Conservation (phyloP, 2,113 vertebrate species). For the Rutilus rutilus region DNA sequence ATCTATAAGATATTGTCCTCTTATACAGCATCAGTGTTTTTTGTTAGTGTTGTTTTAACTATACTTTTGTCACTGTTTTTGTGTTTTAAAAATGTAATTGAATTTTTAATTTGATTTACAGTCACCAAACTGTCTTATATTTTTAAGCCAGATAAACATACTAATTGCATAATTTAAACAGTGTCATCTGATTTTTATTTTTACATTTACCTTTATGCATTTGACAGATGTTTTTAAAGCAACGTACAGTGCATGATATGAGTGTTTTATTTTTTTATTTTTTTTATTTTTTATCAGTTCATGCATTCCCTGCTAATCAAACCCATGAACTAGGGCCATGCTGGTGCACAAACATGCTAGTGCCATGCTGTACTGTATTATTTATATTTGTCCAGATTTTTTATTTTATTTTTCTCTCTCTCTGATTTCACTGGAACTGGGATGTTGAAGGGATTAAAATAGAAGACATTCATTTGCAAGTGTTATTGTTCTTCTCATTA, state of each 20-base stretch:
- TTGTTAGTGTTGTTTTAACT: neutral
- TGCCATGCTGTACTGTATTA: neutral
- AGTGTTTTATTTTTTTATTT: too few species aligned
- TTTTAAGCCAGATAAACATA: too few species aligned
- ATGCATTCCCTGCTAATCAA: neutral
- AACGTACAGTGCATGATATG: neutral
- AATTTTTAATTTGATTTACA: too few species aligned
- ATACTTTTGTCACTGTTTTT: neutral
- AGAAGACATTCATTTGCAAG: neutral
- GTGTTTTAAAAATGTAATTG: too few species aligned
- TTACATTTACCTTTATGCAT: neutral
- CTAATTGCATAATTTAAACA: neutral
- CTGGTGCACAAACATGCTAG: too few species aligned
- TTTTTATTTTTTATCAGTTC: neutral
- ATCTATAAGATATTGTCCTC: neutral
- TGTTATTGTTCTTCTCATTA: neutral
- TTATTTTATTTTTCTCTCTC: neutral
- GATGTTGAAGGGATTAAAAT: constrained; percentile 3
- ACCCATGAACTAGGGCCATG: neutral
- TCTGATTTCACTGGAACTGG: neutral
- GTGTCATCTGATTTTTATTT: neutral
- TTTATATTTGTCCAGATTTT: neutral
- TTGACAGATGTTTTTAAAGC: neutral
- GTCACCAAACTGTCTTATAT: too few species aligned
- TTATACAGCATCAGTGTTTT: neutral